These are phyloP conservation scores for Tetramorium alpestre DNA, from an alignment of 1,140 invertebrate genomes.

Conservation along the genomic window DNA sequence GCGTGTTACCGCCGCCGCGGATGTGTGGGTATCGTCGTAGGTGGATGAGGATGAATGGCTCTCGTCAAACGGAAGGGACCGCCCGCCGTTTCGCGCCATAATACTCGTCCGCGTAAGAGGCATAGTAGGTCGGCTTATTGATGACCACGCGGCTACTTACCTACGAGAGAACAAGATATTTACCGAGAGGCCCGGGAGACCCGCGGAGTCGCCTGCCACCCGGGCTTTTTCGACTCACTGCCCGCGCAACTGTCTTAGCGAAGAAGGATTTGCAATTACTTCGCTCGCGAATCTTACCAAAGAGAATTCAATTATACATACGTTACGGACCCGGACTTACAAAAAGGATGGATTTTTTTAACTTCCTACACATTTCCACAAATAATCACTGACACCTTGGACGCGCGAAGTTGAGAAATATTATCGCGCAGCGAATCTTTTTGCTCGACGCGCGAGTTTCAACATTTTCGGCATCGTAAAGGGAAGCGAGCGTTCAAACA, in stretches of 20 bases:
- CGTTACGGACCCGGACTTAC: background rate
- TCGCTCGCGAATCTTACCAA: background rate
- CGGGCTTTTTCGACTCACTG: background rate
- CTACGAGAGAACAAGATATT: slow-evolving; percentile 75
- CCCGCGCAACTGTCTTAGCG: background rate
- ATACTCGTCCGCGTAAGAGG: slow-evolving; percentile 81
- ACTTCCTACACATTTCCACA: background rate
- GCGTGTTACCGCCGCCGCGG: slow-evolving; percentile 67
- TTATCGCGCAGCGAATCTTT: background rate
- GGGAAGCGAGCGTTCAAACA: slow-evolving; percentile 4
- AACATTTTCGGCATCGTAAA: slow-evolving; percentile 26
- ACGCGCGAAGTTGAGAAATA: background rate
- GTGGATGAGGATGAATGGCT: slow-evolving; percentile 85
- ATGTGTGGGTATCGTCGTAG: slow-evolving; percentile 82
- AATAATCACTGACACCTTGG: background rate
- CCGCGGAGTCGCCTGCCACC: background rate
- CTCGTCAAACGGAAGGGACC: slow-evolving; percentile 85
- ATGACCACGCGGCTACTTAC: slow-evolving; percentile 81
- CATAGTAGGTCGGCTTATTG: slow-evolving; percentile 80
- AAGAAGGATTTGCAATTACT: background rate
- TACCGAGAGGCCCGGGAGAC: slow-evolving; percentile 6
- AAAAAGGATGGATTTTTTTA: background rate
- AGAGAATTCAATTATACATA: background rate
- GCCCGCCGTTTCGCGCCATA: slow-evolving; percentile 84
- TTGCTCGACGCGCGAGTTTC: background rate